Percentiles rank a stretch among this genome's conserved stretches.
phyloP scores from a whole-genome alignment of 2,113 vertebrate genomes.

The Cathartes aura region DNA sequence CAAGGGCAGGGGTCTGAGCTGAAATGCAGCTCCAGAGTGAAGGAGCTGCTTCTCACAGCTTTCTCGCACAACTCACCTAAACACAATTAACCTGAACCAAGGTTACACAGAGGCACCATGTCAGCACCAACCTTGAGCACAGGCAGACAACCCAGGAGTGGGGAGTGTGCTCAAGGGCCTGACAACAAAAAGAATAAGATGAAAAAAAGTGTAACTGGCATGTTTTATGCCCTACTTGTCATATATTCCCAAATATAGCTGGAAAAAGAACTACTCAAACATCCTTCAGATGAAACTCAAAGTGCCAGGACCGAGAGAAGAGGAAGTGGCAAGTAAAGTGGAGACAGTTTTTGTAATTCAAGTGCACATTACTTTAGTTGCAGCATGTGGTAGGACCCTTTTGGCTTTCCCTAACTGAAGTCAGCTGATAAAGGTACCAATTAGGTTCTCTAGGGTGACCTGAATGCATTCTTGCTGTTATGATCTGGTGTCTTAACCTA shows the following conservation, averaged over 20 bases:
- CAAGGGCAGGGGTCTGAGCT: not conserved
- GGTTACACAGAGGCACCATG: not conserved
- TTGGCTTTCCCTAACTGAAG: not conserved
- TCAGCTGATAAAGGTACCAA: not conserved
- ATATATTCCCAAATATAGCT: not conserved
- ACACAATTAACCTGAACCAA: not conserved
- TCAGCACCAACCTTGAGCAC: not conserved
- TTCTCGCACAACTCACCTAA: not conserved
- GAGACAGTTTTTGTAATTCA: not conserved
- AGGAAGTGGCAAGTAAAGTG: not conserved
- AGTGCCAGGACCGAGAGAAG: not conserved
- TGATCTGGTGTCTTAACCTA: not conserved
- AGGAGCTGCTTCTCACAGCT: not conserved
- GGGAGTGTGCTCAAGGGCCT: not conserved
- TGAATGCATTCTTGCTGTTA: not conserved
- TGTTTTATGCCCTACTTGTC: not conserved
- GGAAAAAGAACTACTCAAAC: not conserved
- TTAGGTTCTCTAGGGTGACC: not conserved
- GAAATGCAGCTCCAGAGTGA: not conserved
- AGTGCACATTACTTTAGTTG: not conserved
- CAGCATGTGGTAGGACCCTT: not conserved
- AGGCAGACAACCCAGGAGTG: not conserved
- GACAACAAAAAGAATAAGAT: not conserved
- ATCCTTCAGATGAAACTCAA: not conserved
- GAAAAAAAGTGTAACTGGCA: not conserved